Conservation (phyloP, 2,888 invertebrate species). For the Ectemnius continuus region DNA sequence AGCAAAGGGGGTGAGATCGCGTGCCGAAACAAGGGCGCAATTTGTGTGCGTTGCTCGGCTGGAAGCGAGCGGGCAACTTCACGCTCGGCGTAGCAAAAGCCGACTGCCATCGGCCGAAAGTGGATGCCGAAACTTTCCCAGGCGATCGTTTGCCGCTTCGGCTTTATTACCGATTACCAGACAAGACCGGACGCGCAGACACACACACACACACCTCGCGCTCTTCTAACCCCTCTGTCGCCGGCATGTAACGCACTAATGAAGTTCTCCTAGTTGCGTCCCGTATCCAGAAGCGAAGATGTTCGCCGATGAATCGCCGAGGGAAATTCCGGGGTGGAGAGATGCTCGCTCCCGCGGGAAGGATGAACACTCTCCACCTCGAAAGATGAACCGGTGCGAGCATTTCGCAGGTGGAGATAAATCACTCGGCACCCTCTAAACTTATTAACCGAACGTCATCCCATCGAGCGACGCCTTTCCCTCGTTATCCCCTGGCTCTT, state of each 20-base stretch:
- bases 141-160: slow-evolving; percentile 5
- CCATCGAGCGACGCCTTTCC: not conserved
- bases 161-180: slow-evolving; percentile 4
- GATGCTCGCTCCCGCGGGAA: not conserved
- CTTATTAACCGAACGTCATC: slow-evolving; percentile 3
- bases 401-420: not conserved
- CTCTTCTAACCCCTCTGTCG: not conserved
- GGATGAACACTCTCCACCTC: not conserved
- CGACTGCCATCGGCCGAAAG: not conserved
- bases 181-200: not conserved
- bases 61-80: not conserved
- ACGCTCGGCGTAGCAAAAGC: not conserved
- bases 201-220: no score
- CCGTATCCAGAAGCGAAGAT: not conserved
- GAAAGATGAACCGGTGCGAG: not conserved
- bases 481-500: not conserved
- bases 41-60: not conserved
- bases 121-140: slow-evolving; percentile 7
- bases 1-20: not conserved
- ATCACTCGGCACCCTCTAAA: slow-evolving; percentile 4
- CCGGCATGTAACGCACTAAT: not conserved
- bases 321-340: not conserved
- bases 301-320: not conserved
- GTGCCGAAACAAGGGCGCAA: slow-evolving; percentile 1
- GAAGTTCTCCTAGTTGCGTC: not conserved